Conservation (phyloP, 2,113 vertebrate genomes). For the Brienomyrus brachyistius region DNA sequence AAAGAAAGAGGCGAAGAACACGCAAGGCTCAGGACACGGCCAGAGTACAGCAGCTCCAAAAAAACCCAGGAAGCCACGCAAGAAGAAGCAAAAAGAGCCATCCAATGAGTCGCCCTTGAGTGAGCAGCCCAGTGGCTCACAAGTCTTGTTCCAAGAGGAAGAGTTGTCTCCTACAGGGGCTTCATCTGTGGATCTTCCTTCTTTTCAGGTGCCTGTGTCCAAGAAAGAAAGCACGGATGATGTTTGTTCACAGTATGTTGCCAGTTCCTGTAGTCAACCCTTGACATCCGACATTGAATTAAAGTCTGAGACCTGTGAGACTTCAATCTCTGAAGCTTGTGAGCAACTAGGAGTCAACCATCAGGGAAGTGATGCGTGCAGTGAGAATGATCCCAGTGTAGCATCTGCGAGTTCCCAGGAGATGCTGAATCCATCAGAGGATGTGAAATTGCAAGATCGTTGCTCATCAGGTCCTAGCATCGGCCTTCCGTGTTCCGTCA, state of each 20-base stretch:
- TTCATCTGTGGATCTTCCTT: slow-evolving; percentile 55
- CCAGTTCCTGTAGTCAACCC: slow-evolving; percentile 17
- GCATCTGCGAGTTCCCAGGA: neutral
- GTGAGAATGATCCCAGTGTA: neutral
- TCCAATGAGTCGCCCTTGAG: slow-evolving; percentile 46
- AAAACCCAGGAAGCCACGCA: slow-evolving; percentile 38
- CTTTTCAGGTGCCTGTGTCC: slow-evolving; percentile 54
- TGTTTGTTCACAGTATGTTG: slow-evolving; percentile 11
- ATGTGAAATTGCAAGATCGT: slow-evolving; percentile 22
- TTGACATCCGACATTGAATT: slow-evolving; percentile 30
- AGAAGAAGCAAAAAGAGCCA: slow-evolving; percentile 41
- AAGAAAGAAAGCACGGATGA: slow-evolving; percentile 47
- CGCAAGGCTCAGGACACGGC: slow-evolving; percentile 30
- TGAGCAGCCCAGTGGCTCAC: slow-evolving; percentile 45
- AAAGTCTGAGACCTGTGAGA: slow-evolving; percentile 53
- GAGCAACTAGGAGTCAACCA: slow-evolving; percentile 6
- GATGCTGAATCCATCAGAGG: slow-evolving; percentile 10
- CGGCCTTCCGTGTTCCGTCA: slow-evolving; percentile 32
- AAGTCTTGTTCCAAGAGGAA: slow-evolving; percentile 52
- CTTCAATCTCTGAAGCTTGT: slow-evolving; percentile 43
- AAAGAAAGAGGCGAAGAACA: slow-evolving; percentile 56
- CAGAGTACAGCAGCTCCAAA: slow-evolving; percentile 15
- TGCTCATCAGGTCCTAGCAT: slow-evolving; percentile 5
- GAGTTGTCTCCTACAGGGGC: slow-evolving; percentile 47
- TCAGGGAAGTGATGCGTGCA: slow-evolving; percentile 29